Evolutionary conservation across 2,888 invertebrate genomes (phyloP).

Genomic region (Caenorhabditis auriculariae): DNA sequence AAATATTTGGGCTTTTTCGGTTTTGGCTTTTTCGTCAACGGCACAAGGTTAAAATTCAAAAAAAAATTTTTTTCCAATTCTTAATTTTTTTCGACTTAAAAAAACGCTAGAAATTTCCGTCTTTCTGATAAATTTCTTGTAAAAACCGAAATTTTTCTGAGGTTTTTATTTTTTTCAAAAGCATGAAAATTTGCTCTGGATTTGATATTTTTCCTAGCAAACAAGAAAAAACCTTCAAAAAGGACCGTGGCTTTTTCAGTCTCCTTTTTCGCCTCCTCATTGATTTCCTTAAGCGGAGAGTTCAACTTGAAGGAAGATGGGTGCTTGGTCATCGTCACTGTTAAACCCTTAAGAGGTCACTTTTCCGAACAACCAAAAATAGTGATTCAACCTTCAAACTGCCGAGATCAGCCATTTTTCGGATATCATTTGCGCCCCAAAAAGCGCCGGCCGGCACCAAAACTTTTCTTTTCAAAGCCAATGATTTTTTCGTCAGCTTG

Average conservation of each 20-base stretch:
- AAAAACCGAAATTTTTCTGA: too few species aligned
- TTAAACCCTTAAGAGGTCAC: constrained; percentile 64
- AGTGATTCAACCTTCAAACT: constrained; percentile 64
- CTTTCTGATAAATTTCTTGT: too few species aligned
- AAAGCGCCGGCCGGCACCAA: constrained; percentile 69
- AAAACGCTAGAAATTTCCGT: too few species aligned
- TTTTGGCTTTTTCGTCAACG: too few species aligned
- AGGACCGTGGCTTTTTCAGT: constrained; percentile 62
- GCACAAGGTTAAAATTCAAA: too few species aligned
- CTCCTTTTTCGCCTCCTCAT: constrained; percentile 60
- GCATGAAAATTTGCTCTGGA: too few species aligned
- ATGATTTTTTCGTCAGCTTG: constrained; percentile 62
- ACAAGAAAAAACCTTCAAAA: constrained; percentile 67
- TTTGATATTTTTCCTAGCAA: too few species aligned
- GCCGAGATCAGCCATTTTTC: constrained; percentile 68
- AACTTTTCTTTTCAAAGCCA: constrained; percentile 45
- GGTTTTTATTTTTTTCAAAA: too few species aligned
- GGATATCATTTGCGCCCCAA: constrained; percentile 70
- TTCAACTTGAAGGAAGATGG: constrained; percentile 67
- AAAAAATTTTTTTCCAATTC: too few species aligned
- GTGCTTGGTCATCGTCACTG: constrained; percentile 69
- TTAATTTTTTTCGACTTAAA: too few species aligned
- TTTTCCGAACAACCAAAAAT: background rate
- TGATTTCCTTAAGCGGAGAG: constrained; percentile 65
- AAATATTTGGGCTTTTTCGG: too few species aligned